Evolutionary conservation across 2,888 invertebrate species (phyloP).

Genomic region (Ormia ochracea): DNA sequence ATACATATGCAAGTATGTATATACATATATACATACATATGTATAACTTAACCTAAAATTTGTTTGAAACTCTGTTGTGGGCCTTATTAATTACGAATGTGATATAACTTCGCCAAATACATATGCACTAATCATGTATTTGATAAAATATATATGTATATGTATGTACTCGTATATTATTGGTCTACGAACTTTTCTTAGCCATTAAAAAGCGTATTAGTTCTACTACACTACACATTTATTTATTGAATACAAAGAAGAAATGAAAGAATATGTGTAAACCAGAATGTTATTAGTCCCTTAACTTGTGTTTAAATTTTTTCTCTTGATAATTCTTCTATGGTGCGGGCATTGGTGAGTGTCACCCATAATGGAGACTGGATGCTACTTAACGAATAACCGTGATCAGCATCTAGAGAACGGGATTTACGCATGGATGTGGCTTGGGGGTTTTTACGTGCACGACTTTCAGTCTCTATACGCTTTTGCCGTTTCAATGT

Average conservation of each 20-base stretch:
- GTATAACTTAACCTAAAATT: background rate
- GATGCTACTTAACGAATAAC: constrained; percentile 77
- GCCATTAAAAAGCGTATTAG: background rate
- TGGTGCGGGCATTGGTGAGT: constrained; percentile 84
- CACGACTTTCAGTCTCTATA: constrained; percentile 61
- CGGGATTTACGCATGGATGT: constrained; percentile 69
- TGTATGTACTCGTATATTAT: too few relatives aligned
- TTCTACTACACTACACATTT: constrained; percentile 25
- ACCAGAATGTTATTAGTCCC: background rate
- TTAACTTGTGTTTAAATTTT: constrained; percentile 49
- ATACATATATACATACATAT: too few relatives aligned
- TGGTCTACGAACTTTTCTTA: constrained; percentile 16
- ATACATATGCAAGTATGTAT: too few relatives aligned
- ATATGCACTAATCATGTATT: constrained; percentile 4
- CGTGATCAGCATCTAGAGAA: constrained; percentile 69
- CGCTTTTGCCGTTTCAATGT: constrained; percentile 50
- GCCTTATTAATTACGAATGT: background rate
- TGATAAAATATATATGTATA: background rate
- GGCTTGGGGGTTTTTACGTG: constrained; percentile 36
- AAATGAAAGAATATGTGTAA: background rate
- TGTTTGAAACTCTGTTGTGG: constrained; percentile 25
- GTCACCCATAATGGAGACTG: constrained; percentile 90
- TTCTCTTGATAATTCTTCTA: constrained; percentile 74
- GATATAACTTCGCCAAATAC: background rate
- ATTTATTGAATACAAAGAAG: background rate